These are phyloP conservation scores for Melanaphis sacchari DNA, from an alignment of 1,140 invertebrate genomes.

Conservation along the genomic window DNA sequence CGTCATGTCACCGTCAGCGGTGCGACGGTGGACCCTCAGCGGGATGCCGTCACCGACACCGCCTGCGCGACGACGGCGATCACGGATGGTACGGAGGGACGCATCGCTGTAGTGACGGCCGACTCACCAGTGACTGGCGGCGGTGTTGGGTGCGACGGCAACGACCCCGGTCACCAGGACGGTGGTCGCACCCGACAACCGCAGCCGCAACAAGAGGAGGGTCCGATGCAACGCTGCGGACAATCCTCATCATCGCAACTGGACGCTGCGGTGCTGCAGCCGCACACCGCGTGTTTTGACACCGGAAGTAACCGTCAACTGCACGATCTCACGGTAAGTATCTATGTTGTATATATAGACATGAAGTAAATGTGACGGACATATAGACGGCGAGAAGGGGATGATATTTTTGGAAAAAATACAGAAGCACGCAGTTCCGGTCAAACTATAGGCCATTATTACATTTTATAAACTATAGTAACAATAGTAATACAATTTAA, in stretches of 20 bases:
- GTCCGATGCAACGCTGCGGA: no score
- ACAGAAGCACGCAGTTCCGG: neutral
- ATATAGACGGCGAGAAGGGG: neutral
- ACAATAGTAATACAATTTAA: neutral
- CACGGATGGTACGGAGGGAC: neutral
- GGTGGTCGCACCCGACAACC: neutral
- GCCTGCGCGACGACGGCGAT: no score
- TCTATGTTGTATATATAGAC: neutral
- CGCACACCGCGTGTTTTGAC: conserved; percentile 48
- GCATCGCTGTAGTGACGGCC: neutral
- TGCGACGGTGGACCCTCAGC: neutral
- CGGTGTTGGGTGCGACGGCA: neutral
- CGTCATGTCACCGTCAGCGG: neutral
- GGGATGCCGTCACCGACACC: neutral
- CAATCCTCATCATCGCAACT: neutral
- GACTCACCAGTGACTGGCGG: neutral
- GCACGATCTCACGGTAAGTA: conserved; percentile 32
- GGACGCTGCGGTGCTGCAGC: neutral
- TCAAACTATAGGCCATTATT: neutral
- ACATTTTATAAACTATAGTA: neutral
- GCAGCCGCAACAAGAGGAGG: neutral
- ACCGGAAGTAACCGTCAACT: conserved; percentile 22
- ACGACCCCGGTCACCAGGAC: neutral
- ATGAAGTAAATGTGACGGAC: neutral
- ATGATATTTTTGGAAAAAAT: neutral